Conservation (phyloP, 2,888 invertebrate species). For the Cybosia mesomella region DNA sequence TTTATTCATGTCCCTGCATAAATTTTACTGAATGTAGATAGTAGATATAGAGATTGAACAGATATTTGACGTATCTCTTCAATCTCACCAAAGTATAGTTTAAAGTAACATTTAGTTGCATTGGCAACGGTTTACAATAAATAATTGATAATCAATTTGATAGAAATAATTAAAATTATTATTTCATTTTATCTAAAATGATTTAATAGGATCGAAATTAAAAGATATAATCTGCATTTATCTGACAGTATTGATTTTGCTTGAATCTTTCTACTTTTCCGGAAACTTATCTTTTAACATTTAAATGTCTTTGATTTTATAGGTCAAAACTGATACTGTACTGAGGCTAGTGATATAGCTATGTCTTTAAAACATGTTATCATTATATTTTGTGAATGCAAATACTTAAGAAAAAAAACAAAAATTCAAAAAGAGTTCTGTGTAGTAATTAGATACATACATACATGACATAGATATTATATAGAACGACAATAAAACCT, state of each 20-base stretch:
- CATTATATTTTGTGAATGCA: too few species aligned
- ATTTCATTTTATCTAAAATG: background rate
- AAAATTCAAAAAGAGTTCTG: background rate
- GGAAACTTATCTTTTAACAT: too few species aligned
- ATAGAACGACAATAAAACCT: background rate
- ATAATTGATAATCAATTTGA: background rate
- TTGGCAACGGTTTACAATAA: background rate
- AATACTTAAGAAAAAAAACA: too few species aligned
- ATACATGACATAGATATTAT: background rate
- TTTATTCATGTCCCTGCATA: constrained; percentile 83
- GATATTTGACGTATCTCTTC: background rate
- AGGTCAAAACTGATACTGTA: too few species aligned
- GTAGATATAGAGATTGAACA: constrained; percentile 55
- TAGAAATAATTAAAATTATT: background rate
- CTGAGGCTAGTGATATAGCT: too few species aligned
- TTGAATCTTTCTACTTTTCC: too few species aligned
- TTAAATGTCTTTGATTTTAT: too few species aligned
- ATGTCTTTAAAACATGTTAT: too few species aligned
- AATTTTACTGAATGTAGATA: constrained; percentile 69
- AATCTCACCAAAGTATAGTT: constrained; percentile 16
- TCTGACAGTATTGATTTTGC: too few species aligned
- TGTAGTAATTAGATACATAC: too few species aligned
- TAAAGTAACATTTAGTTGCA: background rate
- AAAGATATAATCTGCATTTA: background rate
- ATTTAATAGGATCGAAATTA: background rate